Base-by-base conservation (phyloP, 2,888 invertebrate species). In the Syrista parreyssii region DNA sequence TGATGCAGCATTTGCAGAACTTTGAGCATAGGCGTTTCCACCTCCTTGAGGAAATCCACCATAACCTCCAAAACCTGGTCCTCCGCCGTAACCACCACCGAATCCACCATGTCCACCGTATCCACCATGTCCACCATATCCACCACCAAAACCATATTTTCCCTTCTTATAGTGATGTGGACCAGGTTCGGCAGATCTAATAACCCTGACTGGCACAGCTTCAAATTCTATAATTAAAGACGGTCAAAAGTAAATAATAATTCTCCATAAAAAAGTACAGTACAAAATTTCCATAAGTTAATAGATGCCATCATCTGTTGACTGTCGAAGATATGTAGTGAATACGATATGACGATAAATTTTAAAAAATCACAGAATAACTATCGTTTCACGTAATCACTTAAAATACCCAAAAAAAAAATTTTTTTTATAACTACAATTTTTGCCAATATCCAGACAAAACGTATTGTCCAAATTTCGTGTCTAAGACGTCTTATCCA, bases 31-130 rank as follows among this genome's bases (percentile, higher is more conserved):
- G 1, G 77, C 75, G 30, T 74, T 76, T 68, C 77, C 75, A 88
- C 83, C 83, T 4, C 88, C 86, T 73, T 80, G 89, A 82, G 81
- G 88, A 79, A 81, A 88, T 73, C 79, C 90, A 55, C 85, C 81
- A 32, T 89, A 83, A 68, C 82, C 85, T 35, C 83, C 81, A n/a
- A 75, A 68, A 32, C 76, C 15, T 35, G 75, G 82, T 32, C 76
- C 68, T 76, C 79, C 79, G 23, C 78, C 76, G 68, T 77, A 74
- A 68, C 80, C 74, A 40, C 78, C 12, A 36, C 31, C 68, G 78
- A 68, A 76, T 11, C 55, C 74, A n/a, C 68, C 69, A 34, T 34
- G 11, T 31, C 80, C 76, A 32, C 68, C 71, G 12, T 71, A 75
- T 6, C 76, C 75, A 71, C 75, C 77, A 68, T 74, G 40, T 33